Conservation (phyloP, 2,113 vertebrate species). For the Psittacara wagleri region DNA sequence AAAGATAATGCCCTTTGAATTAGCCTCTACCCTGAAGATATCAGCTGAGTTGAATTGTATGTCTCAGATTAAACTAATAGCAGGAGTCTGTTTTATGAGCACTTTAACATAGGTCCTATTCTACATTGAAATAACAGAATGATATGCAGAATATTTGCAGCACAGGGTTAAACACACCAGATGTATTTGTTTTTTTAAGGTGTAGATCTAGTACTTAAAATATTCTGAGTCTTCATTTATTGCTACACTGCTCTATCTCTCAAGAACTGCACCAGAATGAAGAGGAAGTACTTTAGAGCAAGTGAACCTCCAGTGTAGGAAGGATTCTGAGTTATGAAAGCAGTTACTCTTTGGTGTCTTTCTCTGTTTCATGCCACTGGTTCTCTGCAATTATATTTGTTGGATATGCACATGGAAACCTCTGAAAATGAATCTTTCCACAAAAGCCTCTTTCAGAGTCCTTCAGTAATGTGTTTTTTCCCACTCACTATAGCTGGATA, state of each 20-base stretch:
- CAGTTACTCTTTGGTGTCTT: conserved; percentile 18
- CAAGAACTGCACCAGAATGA: background rate
- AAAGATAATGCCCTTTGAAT: background rate
- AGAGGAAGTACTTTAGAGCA: background rate
- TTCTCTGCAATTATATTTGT: conserved; percentile 22
- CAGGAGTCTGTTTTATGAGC: background rate
- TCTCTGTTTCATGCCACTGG: background rate
- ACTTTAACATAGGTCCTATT: background rate
- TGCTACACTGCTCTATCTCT: background rate
- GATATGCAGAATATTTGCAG: background rate
- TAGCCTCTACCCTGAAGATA: background rate
- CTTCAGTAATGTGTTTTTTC: background rate
- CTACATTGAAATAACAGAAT: background rate
- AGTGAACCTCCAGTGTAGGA: background rate
- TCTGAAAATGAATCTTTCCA: conserved; percentile 31
- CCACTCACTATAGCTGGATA: conserved; percentile 82
- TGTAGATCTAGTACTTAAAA: background rate
- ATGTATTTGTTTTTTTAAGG: background rate
- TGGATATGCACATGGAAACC: conserved; percentile 1
- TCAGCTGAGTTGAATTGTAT: background rate
- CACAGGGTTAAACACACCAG: background rate
- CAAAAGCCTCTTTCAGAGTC: background rate
- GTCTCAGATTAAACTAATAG: background rate
- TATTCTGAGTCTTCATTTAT: background rate
- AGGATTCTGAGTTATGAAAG: background rate